Evolutionary conservation across 2,888 invertebrate species (phyloP).

Genomic region (Lampropteryx suffumata): DNA sequence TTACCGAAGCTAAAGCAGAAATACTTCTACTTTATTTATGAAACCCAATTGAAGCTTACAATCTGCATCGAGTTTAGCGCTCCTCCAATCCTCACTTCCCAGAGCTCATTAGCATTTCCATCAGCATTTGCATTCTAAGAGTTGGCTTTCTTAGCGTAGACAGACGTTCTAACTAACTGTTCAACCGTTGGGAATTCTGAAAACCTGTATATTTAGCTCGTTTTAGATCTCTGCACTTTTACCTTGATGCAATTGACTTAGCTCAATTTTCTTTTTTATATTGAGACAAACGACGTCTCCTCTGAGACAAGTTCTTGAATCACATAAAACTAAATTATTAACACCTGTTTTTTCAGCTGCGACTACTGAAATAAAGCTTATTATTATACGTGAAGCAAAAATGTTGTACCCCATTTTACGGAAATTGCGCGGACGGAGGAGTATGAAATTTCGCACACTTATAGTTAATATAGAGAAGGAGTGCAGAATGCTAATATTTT

Average conservation of each 20-base stretch:
- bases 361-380: too few relatives aligned
- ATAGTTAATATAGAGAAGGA: too few relatives aligned
- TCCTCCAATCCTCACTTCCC: constrained; percentile 29
- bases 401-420: too few relatives aligned
- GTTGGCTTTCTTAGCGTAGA: constrained; percentile 21
- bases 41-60: constrained; percentile 34
- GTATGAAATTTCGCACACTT: too few relatives aligned
- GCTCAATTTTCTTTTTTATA: neutral
- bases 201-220: neutral
- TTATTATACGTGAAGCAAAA: too few relatives aligned
- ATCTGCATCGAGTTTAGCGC: constrained; percentile 32
- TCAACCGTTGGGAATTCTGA: neutral
- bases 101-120: constrained; percentile 39
- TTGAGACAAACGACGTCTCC: too few relatives aligned
- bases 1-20: constrained; percentile 13
- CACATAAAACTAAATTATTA: too few relatives aligned
- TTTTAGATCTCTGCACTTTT: neutral
- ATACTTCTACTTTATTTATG: constrained; percentile 33
- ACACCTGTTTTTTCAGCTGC: too few relatives aligned
- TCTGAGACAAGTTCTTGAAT: too few relatives aligned
- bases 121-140: constrained; percentile 42
- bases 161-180: constrained; percentile 8
- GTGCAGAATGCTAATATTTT: too few relatives aligned
- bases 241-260: too few relatives aligned
- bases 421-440: too few relatives aligned